Base-by-base conservation (phyloP, 2,113 vertebrate species). In the Tapirus terrestris region DNA sequence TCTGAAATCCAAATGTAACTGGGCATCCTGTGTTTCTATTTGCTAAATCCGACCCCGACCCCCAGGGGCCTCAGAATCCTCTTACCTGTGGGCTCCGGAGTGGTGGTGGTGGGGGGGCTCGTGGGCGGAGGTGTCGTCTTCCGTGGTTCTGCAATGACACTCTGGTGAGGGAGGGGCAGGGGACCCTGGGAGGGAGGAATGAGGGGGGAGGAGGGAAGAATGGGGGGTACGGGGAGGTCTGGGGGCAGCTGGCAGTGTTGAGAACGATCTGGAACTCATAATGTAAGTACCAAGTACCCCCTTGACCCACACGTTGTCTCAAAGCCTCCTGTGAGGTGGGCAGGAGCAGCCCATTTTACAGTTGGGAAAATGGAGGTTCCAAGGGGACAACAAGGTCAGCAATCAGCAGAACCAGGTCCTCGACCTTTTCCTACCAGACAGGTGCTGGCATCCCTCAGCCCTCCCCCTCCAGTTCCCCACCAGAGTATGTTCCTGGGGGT, bases 51-150 rank as follows among this genome's bases (percentile, higher is more conserved):
- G 29, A 29, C 43, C 5, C 8, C 33, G 12, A 11, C 0, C 31
- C 39, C 14, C 1, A 0, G 14, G 33, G 6, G 14, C 4, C 51
- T 25, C 5, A 0, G 13, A 11, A 8, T 51, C 29, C 68, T 92
- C 98, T 98, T 94, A 98, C 99, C 98, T 0, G 94, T 81, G 75
- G 98, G 98, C 76, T 98, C 96, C 0, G 79, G 97, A 0, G 65
- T 87, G 75, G 98, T 97, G 67, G 91, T 48, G 4, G 0, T 48
- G 0, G 77, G 79, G 0, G 21, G 0, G 0, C 60, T 56, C 0
- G 97, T 84, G 11, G 97, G 65, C 0, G 56, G 1, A 0, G 97
- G 90, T 0, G 72, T 89, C 2, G 36, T 97, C 94, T 18, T 82
- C 4, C 0, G 61, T 0, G 82, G 98, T 70, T 98, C 99, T 99